phyloP scores from a whole-genome alignment of 2,113 vertebrate genomes.

The Neogobius melanostomus region DNA sequence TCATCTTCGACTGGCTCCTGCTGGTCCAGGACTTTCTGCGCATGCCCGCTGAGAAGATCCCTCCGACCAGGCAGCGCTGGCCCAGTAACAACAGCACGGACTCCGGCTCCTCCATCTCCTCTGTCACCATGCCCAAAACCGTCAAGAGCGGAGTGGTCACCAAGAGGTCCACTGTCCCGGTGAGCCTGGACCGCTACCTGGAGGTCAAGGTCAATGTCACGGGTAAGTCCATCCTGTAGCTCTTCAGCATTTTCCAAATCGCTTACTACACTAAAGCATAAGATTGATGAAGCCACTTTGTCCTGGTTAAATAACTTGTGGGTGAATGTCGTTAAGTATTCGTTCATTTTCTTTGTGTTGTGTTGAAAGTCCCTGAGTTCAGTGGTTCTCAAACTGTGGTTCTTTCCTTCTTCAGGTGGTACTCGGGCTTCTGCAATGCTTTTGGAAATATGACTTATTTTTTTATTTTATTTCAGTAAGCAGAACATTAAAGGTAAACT shows the following conservation, averaged over 20 bases:
- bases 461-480: too few species aligned
- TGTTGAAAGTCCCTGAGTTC: too few species aligned
- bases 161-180: conserved; percentile 87
- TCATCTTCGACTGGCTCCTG: conserved; percentile 95
- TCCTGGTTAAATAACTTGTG: too few species aligned
- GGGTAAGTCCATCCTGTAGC: conserved; percentile 70
- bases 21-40: conserved; percentile 88
- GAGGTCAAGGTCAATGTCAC: conserved; percentile 97
- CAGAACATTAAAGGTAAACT: too few species aligned
- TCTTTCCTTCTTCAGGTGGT: too few species aligned
- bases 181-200: conserved; percentile 83
- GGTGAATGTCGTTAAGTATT: too few species aligned
- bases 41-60: conserved; percentile 72
- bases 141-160: conserved; percentile 95
- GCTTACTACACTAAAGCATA: too few species aligned
- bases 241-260: background rate
- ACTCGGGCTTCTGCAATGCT: too few species aligned
- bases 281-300: too few species aligned
- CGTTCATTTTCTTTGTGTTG: too few species aligned
- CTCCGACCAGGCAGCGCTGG: conserved; percentile 53
- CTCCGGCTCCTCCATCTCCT: conserved; percentile 35
- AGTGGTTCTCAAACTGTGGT: too few species aligned
- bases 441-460: too few species aligned
- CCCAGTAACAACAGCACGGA: conserved; percentile 61
- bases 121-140: conserved; percentile 83